Evolutionary conservation across 2,113 vertebrate species (phyloP), one percentile per base, ranked within the genome.

Genomic region (Callorhinus ursinus): DNA sequence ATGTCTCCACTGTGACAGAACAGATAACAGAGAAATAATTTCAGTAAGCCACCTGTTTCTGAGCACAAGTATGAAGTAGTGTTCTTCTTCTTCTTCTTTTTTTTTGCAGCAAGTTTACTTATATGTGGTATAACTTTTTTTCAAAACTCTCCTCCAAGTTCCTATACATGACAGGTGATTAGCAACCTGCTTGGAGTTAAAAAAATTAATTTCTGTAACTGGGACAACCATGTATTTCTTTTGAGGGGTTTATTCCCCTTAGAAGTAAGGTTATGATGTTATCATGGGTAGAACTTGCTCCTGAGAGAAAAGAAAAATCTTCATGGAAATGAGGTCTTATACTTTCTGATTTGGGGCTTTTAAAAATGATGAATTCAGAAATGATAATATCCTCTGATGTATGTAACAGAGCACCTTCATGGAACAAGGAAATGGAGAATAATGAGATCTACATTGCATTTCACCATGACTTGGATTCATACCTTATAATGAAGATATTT

Each of bases 1-100:
- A 65, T 4, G 0, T 97, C 95, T 90, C 74, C 96, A 91, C 98
- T 98, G 94, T 92, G 74, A 80, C 49, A 95, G 97, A 98, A 98
- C 10, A 97, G 51, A 95, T 26, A 98, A 95, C 46, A 98, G 72
- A 95, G 92, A 90, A 93, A 63, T 55, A 4, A 42, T 79, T 97
- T 87, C 94, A 97, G 97, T 95, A 0, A 59, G 36, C 89, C 18
- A 80, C 36, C 28, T 55, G 81, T 39, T 92, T 79, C 69, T 86
- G 82, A 81, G 76, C 16, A 72, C 49, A 91, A 87, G 94, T 94
- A 96, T 9, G 2, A 95, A 94, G 49, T 97, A 14, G 14, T 74
- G 4, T 18, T 55, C 31, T 15, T 65, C 26, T 33, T 67, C 31
- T 21, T 71, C n/a, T 67, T 21, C 22, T 24, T 72, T 87, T 96